These are phyloP conservation scores for Helicolenus hilgendorfi DNA, from an alignment of 2,797 vertebrate species.

Conservation along the genomic window DNA sequence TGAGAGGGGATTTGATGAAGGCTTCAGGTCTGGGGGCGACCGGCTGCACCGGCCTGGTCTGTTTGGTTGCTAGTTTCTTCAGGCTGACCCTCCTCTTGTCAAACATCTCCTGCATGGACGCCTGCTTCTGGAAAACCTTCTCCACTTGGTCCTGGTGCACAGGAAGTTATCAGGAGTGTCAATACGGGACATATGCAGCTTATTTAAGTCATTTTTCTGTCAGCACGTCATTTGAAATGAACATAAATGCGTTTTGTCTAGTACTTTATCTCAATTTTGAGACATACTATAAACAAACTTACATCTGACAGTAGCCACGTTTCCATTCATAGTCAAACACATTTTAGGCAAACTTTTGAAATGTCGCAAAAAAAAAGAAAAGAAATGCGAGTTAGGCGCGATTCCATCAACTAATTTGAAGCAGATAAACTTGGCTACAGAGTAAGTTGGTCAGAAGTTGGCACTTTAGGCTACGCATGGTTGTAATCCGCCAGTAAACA, in stretches of 20 bases:
- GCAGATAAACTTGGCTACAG: no score
- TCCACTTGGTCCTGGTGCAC: constrained; percentile 93
- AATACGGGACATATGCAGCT: neutral
- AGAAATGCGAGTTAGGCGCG: fast-evolving
- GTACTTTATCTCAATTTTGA: neutral
- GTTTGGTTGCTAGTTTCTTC: constrained; percentile 98
- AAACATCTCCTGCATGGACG: constrained; percentile 97
- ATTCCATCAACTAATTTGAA: no score
- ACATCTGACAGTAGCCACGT: neutral
- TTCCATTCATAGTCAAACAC: no score
- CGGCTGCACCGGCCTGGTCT: constrained; percentile 96
- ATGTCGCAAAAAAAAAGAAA: no score
- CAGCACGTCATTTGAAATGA: neutral
- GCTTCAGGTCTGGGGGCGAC: constrained; percentile 97
- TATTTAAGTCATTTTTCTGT: neutral
- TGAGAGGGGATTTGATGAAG: constrained; percentile 93
- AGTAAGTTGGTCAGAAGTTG: no score
- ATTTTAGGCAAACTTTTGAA: no score
- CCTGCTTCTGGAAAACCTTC: constrained; percentile 96
- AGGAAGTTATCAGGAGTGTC: neutral
- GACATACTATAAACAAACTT: neutral
- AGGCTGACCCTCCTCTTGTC: constrained; percentile 96
- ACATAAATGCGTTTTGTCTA: neutral
- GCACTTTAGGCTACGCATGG: no score
- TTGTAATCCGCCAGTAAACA: no score